Evolutionary conservation across 2,888 invertebrate genomes (phyloP).

Genomic region (Horisme vitalbata): DNA sequence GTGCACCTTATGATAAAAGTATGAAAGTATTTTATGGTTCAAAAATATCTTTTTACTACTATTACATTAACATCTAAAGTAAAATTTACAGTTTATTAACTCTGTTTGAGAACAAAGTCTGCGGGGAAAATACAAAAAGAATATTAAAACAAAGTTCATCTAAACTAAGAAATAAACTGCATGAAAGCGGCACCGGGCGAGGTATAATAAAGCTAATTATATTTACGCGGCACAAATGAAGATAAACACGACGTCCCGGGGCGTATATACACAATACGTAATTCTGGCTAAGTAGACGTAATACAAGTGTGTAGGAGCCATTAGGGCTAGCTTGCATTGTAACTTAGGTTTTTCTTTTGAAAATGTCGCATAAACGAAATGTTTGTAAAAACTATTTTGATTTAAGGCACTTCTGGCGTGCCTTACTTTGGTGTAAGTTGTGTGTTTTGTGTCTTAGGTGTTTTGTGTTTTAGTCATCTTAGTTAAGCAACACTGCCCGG

Average conservation of each 20-base stretch:
- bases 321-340: constrained; percentile 3
- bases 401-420: too few species aligned
- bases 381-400: too few species aligned
- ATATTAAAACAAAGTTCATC: constrained; percentile 15
- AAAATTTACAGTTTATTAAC: too few species aligned
- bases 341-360: constrained; percentile 6
- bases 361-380: neutral
- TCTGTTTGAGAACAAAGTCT: too few species aligned
- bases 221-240: constrained; percentile 34
- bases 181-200: constrained; percentile 20
- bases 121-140: neutral
- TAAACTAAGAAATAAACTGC: constrained; percentile 27
- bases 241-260: constrained; percentile 22
- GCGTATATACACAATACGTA: constrained; percentile 15
- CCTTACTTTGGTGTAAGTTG: too few species aligned
- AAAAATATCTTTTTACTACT: too few species aligned
- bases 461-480: too few species aligned
- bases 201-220: constrained; percentile 40
- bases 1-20: too few species aligned
- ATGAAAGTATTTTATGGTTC: too few species aligned
- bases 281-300: constrained; percentile 17
- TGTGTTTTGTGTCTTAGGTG: too few species aligned
- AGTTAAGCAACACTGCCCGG: too few species aligned
- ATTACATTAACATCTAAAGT: too few species aligned
- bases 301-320: constrained; percentile 8